A percentile compares a stretch with the other conserved stretches of the same genome.
phyloP scores from a whole-genome alignment of 2,113 vertebrate species.

The Dermatemys mawii region DNA sequence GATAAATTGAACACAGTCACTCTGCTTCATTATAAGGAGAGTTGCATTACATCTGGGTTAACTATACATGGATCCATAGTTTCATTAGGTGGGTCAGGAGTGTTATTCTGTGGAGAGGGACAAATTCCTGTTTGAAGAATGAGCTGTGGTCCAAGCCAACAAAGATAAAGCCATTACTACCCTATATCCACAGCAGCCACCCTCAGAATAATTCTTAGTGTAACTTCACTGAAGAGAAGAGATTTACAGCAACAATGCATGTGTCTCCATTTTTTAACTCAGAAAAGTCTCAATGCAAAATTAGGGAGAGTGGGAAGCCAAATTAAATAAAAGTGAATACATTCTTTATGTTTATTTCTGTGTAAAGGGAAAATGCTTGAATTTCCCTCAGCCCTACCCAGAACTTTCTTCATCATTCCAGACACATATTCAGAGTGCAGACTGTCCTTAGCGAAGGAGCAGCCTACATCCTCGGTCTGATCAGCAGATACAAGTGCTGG shows the following conservation, averaged over 20 bases:
- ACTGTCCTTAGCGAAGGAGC: rapidly evolving
- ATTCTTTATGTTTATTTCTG: not conserved
- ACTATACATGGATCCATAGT: not conserved
- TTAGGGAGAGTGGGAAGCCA: not conserved
- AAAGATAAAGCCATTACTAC: not conserved
- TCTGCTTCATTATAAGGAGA: not conserved
- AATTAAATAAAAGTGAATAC: not conserved
- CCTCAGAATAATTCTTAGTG: not conserved
- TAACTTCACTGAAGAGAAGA: not conserved
- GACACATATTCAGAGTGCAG: not conserved
- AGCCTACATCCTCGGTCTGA: rapidly evolving
- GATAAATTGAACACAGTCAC: not conserved
- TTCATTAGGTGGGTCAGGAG: not conserved
- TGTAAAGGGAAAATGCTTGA: not conserved
- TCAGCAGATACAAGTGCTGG: not conserved
- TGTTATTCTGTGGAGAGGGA: not conserved
- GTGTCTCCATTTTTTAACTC: not conserved
- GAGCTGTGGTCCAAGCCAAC: not conserved
- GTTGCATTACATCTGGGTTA: not conserved
- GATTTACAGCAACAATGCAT: rapidly evolving
- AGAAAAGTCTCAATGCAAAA: not conserved
- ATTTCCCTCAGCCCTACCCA: not conserved
- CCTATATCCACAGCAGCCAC: not conserved
- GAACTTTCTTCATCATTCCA: not conserved
- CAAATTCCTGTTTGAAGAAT: not conserved